Evolutionary conservation across 2,888 invertebrate species (phyloP).

Genomic region (Agrochola lychnidis): DNA sequence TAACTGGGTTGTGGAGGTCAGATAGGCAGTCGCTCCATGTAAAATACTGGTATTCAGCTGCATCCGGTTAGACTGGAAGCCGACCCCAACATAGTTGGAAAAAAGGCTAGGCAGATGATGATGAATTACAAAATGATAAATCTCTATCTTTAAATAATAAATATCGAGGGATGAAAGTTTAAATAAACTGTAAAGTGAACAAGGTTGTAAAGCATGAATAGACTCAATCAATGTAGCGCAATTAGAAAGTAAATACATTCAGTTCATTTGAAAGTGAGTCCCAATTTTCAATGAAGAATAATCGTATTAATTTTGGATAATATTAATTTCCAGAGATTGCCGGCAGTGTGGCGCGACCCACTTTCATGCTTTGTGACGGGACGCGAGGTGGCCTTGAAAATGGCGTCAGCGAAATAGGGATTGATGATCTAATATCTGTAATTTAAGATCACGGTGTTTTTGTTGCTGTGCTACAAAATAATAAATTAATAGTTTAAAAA

Average conservation of each 20-base stretch:
- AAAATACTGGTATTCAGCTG: no score
- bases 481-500: no score
- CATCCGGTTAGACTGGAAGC: no score
- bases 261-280: conserved; percentile 9
- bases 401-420: background rate
- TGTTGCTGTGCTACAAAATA: no score
- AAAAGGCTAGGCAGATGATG: no score
- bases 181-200: background rate
- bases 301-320: conserved; percentile 14
- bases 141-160: no score
- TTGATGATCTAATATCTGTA: background rate
- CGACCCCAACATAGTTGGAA: no score
- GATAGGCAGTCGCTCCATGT: no score
- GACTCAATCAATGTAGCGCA: background rate
- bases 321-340: conserved; percentile 41
- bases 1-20: no score
- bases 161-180: background rate
- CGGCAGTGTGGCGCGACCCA: conserved; percentile 7
- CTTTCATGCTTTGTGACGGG: conserved; percentile 5
- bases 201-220: background rate
- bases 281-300: conserved; percentile 2
- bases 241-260: no score
- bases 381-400: conserved; percentile 4
- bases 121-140: no score
- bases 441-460: no score